phyloP scores from a whole-genome alignment of 2,113 vertebrate genomes.

The Erythrocercus mccallii region DNA sequence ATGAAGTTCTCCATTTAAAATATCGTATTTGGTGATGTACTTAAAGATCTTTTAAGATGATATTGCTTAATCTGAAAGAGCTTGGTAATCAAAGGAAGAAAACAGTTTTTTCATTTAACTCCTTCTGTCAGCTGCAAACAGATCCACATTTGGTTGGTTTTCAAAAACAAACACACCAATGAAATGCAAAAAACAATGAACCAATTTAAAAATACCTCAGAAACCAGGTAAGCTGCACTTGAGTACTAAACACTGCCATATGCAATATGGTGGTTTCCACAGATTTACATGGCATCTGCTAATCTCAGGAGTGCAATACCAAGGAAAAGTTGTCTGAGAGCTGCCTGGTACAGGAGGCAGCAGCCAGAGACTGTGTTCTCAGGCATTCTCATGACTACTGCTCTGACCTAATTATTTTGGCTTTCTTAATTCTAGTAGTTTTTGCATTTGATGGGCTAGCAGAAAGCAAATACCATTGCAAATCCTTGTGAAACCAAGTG shows the following conservation, averaged over 20 bases:
- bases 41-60: background rate
- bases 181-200: background rate
- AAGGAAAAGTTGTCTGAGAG: background rate
- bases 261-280: background rate
- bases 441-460: background rate
- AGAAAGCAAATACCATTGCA: background rate
- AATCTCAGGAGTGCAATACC: background rate
- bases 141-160: background rate
- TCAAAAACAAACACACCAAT: background rate
- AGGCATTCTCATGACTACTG: background rate
- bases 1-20: background rate
- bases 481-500: fast-evolving
- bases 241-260: background rate
- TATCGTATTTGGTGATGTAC: background rate
- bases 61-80: background rate
- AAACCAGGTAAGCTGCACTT: background rate
- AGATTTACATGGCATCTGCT: background rate
- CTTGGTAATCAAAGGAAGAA: background rate
- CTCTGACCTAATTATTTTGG: background rate
- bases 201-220: background rate
- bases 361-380: background rate
- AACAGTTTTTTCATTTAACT: background rate
- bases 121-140: background rate
- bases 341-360: background rate
- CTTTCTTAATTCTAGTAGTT: background rate